Evolutionary conservation across 2,797 vertebrate genomes (phyloP).

Genomic region (Eupleurogrammus muticus): DNA sequence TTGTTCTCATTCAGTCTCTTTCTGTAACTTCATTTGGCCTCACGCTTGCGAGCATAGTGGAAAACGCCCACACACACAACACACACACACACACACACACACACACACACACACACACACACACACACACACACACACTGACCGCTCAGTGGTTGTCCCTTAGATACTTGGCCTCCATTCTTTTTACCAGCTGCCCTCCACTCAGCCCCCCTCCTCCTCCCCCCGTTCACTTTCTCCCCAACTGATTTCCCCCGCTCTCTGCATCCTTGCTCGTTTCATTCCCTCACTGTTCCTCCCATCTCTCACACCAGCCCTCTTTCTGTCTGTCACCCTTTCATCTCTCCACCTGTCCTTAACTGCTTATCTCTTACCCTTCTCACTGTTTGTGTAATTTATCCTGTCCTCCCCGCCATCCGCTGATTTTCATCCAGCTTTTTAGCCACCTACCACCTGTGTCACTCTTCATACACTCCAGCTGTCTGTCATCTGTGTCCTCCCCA

Average conservation of each 20-base stretch:
- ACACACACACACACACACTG: conserved; percentile 40
- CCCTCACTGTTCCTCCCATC: conserved; percentile 5
- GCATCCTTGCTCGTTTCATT: conserved; percentile 10
- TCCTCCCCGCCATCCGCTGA: background rate
- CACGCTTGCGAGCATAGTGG: background rate
- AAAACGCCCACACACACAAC: conserved; percentile 8
- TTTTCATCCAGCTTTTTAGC: background rate
- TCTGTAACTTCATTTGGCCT: conserved; percentile 25
- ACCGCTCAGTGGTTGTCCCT: conserved; percentile 70
- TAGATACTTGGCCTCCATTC: conserved; percentile 62
- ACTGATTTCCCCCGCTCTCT: conserved; percentile 13
- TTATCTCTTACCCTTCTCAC: background rate
- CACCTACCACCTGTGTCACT: conserved; percentile 17
- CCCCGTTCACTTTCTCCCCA: background rate
- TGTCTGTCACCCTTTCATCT: conserved; percentile 4
- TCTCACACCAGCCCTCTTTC: conserved; percentile 14
- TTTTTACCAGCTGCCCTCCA: conserved; percentile 47
- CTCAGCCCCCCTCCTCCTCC: conserved; percentile 14
- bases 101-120: conserved; percentile 8
- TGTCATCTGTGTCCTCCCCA: background rate
- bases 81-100: too few species aligned
- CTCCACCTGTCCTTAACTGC: conserved; percentile 13
- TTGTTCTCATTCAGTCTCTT: background rate
- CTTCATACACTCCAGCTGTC: background rate
- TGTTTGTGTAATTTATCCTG: conserved; percentile 17